A percentile compares a stretch with the other conserved stretches of the same genome.
Evolutionary conservation across 2,888 invertebrate genomes (phyloP).

Genomic region (Nymphalis c-album): DNA sequence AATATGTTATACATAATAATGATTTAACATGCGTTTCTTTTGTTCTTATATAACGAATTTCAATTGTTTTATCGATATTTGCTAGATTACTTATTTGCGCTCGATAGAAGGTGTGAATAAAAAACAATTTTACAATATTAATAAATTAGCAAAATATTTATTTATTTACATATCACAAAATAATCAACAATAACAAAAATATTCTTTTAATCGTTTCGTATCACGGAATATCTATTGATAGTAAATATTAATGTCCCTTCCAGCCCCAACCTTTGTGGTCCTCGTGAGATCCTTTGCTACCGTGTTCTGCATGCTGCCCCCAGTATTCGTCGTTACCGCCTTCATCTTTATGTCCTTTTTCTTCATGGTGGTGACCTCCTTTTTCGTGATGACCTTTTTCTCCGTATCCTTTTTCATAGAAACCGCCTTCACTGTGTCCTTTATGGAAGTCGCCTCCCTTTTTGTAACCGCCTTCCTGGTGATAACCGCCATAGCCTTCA

Average conservation of each 20-base stretch:
- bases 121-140: conserved; percentile 13
- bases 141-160: conserved; percentile 27
- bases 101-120: neutral
- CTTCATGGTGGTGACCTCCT: conserved; percentile 88
- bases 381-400: conserved; percentile 89
- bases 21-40: too few relatives aligned
- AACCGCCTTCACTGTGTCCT: conserved; percentile 87
- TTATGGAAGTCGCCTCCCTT: conserved; percentile 91
- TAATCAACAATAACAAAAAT: conserved; percentile 42
- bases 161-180: conserved; percentile 41
- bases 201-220: conserved; percentile 10
- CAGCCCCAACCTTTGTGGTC: conserved; percentile 90
- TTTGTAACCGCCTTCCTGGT: conserved; percentile 88
- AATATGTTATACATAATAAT: too few relatives aligned
- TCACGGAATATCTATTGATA: neutral
- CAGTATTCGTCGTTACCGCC: conserved; percentile 88
- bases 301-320: conserved; percentile 85
- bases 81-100: too few relatives aligned
- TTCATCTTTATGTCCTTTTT: conserved; percentile 88
- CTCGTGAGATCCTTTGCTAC: conserved; percentile 88
- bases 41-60: too few relatives aligned
- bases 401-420: conserved; percentile 88
- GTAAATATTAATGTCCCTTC: conserved; percentile 68
- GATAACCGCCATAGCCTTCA: conserved; percentile 88
- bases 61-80: too few relatives aligned